A percentile compares a stretch with the other conserved stretches of the same genome.
Evolutionary conservation across 2,797 vertebrate species (phyloP).

Genomic region (Orientallactaga sibirica): DNA sequence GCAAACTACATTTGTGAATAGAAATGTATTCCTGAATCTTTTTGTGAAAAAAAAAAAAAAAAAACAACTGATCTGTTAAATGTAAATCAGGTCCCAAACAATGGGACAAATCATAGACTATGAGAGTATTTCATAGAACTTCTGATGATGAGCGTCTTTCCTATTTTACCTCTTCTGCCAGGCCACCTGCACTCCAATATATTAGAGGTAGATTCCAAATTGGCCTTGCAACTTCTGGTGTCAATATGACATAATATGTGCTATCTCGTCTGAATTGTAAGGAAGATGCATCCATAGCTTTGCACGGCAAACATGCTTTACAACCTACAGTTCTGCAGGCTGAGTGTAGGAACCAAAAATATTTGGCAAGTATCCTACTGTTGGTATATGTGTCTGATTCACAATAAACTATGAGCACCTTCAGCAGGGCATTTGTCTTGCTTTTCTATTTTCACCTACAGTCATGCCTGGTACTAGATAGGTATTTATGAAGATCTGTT

Average conservation of each 20-base stretch:
- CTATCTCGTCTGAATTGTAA: not conserved
- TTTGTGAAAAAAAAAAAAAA: too few species aligned
- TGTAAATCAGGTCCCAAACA: not conserved
- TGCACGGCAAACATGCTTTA: not conserved
- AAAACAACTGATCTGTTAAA: conserved; percentile 3
- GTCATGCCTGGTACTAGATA: not conserved
- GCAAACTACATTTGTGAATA: not conserved
- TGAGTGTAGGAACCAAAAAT: not conserved
- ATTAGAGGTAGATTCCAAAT: not conserved
- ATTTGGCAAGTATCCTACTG: not conserved
- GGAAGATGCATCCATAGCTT: not conserved
- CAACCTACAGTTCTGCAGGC: not conserved
- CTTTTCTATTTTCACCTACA: not conserved
- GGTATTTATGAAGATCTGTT: not conserved
- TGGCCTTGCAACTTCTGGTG: not conserved
- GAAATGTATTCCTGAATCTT: not conserved
- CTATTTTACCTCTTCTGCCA: not conserved
- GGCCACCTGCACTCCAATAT: not conserved
- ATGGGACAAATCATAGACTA: not conserved
- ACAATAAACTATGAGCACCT: not conserved
- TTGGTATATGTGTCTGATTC: not conserved
- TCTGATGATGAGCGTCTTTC: not conserved
- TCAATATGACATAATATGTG: not conserved
- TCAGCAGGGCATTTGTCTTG: not conserved
- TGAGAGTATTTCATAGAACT: not conserved